Evolutionary conservation across 1,140 invertebrate genomes (phyloP).

Genomic region (Akabosia matsudoensis): DNA sequence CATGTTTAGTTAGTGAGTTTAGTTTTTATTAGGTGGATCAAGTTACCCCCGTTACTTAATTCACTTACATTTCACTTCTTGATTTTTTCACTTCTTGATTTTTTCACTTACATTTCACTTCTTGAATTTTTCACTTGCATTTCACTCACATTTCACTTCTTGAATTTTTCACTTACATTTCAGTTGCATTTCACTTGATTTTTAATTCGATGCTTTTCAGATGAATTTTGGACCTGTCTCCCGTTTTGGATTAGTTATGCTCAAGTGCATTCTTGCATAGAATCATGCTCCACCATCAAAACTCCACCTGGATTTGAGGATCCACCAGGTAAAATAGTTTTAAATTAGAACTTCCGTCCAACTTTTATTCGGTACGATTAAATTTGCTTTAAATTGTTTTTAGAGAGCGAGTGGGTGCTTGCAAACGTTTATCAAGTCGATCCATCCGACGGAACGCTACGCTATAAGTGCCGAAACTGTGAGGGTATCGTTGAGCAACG

Average conservation of each 20-base stretch:
- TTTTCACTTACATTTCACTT: no score
- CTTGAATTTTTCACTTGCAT: no score
- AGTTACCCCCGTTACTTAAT: no score
- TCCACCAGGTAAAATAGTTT: not conserved
- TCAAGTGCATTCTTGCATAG: not conserved
- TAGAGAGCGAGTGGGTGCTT: slow-evolving; percentile 4
- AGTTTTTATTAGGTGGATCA: no score
- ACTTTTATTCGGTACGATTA: no score
- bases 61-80: no score
- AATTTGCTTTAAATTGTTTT: not conserved
- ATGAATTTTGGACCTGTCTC: not conserved
- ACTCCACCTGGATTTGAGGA: not conserved
- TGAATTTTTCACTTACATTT: no score
- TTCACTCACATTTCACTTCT: no score
- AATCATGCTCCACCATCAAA: not conserved
- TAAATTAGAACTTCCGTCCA: not conserved
- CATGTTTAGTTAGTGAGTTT: no score
- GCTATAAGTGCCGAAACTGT: slow-evolving; percentile 25
- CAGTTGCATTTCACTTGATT: no score
- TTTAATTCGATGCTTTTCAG: not conserved
- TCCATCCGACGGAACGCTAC: not conserved
- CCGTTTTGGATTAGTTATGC: not conserved
- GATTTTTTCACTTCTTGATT: no score
- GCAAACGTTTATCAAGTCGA: slow-evolving; percentile 22
- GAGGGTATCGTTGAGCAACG: not conserved